Evolutionary conservation across 2,797 vertebrate genomes (phyloP).

Genomic region (Sebastes oblongus): DNA sequence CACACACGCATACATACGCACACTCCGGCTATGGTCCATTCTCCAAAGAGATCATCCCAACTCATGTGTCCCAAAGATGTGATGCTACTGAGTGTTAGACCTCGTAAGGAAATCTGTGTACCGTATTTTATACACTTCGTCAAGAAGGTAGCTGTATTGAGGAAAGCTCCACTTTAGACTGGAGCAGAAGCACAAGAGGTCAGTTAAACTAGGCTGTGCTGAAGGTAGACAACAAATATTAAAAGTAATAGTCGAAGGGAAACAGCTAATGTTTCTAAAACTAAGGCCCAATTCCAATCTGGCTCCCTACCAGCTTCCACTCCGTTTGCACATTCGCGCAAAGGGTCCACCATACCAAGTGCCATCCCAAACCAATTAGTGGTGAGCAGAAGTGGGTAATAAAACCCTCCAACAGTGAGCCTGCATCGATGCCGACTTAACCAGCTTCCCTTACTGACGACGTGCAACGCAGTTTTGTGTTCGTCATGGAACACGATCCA

Average conservation of each 20-base stretch:
- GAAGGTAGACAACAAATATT: not conserved
- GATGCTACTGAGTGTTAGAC: not conserved
- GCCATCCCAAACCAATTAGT: too few relatives aligned
- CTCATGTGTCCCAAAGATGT: constrained; percentile 9
- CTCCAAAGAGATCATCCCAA: constrained; percentile 19
- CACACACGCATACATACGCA: not conserved
- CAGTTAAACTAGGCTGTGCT: not conserved
- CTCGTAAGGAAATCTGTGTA: not conserved
- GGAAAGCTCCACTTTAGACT: not conserved
- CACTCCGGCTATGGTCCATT: constrained; percentile 1
- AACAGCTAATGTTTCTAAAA: not conserved
- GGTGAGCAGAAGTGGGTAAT: too few relatives aligned
- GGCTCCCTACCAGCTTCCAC: too few relatives aligned
- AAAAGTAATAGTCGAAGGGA: not conserved
- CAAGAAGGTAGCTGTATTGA: not conserved
- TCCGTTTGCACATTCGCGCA: fast-evolving
- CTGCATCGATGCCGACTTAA: too few relatives aligned
- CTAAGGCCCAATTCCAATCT: not conserved
- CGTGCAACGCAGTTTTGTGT: fast-evolving
- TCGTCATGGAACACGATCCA: too few relatives aligned
- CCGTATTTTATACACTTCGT: not conserved
- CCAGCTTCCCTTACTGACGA: too few relatives aligned
- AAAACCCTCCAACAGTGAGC: fast-evolving
- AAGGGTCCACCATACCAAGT: too few relatives aligned
- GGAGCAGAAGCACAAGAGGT: not conserved